Base-by-base conservation (phyloP, 2,797 vertebrate genomes). In the Scomberomorus guttatus region DNA sequence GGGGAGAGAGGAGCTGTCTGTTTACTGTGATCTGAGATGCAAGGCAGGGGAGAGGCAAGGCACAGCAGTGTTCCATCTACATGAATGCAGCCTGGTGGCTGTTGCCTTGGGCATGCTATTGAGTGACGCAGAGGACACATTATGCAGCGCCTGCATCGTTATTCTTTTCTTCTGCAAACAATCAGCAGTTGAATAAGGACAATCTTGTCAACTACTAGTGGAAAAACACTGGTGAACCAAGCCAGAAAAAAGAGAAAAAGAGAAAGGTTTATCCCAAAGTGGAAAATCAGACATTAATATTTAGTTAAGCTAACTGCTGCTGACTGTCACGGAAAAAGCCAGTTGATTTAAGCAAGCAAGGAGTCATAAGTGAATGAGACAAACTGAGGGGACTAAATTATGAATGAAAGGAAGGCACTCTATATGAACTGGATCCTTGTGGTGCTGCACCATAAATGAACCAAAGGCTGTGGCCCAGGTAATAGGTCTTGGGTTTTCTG, bases 351-450 rank as follows among this genome's bases (percentile, higher is more conserved):
- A 66, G 80, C 55, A 73, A 52, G 52, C 8, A 8, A 4, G 50
- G 75, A 84, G 60, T 65, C 60, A 52, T 13, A 72, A 69, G 58
- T 73, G 68, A 81, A 54, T 50, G 34, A 71, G 50, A 50, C 63
- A 79, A 71, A 82, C 55, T 0, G 42, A 77, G 32, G 50, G 34
- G 44, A n/a, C 50, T 95, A 61, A 92, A 94, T 93, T 90, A 95
- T 94, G 74, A 82, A 94, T 93, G 85, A 93, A 90, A 76, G 83
- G 42, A 89, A 86, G 78, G 65, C 88, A 94, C 91, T 87, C 66
- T 3, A 20, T 67, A 27, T 94, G 94, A 94, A 93, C 92, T 48
- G 20, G 72, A 82, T 66, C 77, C 48, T 68, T 63, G 80, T 75
- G 76, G 88, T 73, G 69, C 69, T 90, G 91, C 85, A 90, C 91